Evolutionary conservation across 2,888 invertebrate genomes (phyloP).

Genomic region (Dasysyrphus tricinctus): DNA sequence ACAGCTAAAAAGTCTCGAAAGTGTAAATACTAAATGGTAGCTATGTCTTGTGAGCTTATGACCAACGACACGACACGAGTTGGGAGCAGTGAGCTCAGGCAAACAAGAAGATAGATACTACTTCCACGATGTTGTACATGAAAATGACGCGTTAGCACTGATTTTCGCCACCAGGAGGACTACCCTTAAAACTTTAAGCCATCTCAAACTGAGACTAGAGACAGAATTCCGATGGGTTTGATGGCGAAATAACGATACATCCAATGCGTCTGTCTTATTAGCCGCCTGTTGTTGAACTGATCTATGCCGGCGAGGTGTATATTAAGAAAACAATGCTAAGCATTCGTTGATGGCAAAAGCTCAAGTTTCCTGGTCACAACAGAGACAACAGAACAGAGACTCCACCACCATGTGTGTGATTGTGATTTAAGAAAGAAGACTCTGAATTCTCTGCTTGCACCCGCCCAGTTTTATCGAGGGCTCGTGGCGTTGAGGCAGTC

Average conservation of each 20-base stretch:
- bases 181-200: constrained; percentile 48
- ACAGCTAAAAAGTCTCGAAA: neutral
- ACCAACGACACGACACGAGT: constrained; percentile 6
- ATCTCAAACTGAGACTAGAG: neutral
- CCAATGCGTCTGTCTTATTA: constrained; percentile 53
- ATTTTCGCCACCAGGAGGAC: constrained; percentile 15
- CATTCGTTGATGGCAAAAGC: constrained; percentile 52
- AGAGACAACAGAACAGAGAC: constrained; percentile 8
- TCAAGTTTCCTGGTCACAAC: constrained; percentile 54
- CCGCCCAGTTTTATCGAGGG: neutral
- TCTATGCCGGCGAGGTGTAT: constrained; percentile 52
- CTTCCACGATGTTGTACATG: constrained; percentile 36
- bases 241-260: constrained; percentile 28
- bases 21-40: neutral
- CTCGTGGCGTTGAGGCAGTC: constrained; percentile 9
- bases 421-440: constrained; percentile 37
- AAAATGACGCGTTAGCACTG: constrained; percentile 31
- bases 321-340: constrained; percentile 30
- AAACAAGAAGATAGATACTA: constrained; percentile 28
- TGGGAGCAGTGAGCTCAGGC: neutral
- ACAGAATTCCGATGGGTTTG: constrained; percentile 8
- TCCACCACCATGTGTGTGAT: constrained; percentile 19
- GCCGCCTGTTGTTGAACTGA: constrained; percentile 69
- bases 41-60: constrained; percentile 39
- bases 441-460: neutral